A percentile compares a stretch with the other conserved stretches of the same genome.
Conservation (phyloP, 2,113 vertebrate genomes). For the Emydura subglobosa region DNA sequence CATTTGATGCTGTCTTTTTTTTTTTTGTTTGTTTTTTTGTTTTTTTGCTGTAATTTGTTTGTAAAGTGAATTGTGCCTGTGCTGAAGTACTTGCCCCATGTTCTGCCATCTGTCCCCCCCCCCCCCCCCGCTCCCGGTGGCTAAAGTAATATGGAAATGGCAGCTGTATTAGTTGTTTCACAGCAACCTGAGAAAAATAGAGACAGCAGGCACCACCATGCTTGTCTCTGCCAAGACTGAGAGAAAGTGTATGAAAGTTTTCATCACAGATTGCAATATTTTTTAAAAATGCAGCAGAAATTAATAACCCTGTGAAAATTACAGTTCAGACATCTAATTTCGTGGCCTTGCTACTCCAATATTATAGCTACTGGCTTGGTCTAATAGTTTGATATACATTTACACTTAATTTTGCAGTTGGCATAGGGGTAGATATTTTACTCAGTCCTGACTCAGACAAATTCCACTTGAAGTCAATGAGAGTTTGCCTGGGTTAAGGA, state of each 20-base stretch:
- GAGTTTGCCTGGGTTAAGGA: background rate
- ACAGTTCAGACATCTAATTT: background rate
- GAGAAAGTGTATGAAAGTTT: background rate
- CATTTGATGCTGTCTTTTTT: background rate
- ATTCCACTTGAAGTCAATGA: background rate
- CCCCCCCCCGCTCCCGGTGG: background rate
- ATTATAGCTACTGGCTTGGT: background rate
- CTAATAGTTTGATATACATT: background rate
- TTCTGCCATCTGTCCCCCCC: background rate
- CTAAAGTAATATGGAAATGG: background rate
- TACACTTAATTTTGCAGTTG: background rate
- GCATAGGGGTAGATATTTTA: background rate
- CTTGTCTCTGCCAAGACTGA: background rate
- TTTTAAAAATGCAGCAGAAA: background rate
- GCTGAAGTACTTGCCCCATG: background rate
- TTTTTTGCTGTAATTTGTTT: constrained; percentile 32
- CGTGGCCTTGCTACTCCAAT: background rate
- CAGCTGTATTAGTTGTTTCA: background rate
- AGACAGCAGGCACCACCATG: background rate
- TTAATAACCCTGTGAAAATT: constrained; percentile 5
- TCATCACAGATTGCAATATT: background rate
- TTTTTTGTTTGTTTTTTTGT: background rate
- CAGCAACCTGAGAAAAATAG: background rate
- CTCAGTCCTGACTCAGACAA: background rate
- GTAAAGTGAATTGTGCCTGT: constrained; percentile 10